A percentile compares a stretch with the other conserved stretches of the same genome.
phyloP scores from a whole-genome alignment of 2,888 invertebrate genomes.

The Hyalella azteca region DNA sequence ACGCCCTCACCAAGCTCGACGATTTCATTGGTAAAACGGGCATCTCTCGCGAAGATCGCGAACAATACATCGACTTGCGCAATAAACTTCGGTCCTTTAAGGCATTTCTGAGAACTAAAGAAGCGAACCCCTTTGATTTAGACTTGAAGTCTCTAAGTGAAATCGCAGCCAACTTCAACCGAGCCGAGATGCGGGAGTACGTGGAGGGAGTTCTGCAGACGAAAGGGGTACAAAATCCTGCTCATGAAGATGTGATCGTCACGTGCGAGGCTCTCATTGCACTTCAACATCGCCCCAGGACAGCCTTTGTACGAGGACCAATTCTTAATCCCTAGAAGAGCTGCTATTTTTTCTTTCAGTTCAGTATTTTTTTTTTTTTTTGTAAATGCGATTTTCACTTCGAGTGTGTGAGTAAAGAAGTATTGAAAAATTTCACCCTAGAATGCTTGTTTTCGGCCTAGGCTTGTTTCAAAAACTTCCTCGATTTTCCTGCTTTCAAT shows the following conservation, averaged over 20 bases:
- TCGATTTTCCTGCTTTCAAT: too few relatives aligned
- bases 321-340: too few relatives aligned
- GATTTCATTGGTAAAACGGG: neutral
- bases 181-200: neutral
- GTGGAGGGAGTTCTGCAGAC: neutral
- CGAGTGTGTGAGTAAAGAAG: too few relatives aligned
- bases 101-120: neutral
- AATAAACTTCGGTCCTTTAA: neutral
- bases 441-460: too few relatives aligned
- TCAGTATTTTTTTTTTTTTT: too few relatives aligned
- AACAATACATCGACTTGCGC: neutral
- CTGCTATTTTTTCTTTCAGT: too few relatives aligned
- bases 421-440: too few relatives aligned
- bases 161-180: neutral
- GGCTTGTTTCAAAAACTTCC: too few relatives aligned
- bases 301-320: too few relatives aligned
- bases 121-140: conserved; percentile 26
- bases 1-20: neutral
- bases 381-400: too few relatives aligned
- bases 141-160: conserved; percentile 19
- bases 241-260: neutral
- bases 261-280: neutral
- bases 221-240: conserved; percentile 1
- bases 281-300: too few relatives aligned
- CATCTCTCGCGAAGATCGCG: neutral